phyloP scores from a whole-genome alignment of 1,140 invertebrate species.

The Hypsibius dujardini region DNA sequence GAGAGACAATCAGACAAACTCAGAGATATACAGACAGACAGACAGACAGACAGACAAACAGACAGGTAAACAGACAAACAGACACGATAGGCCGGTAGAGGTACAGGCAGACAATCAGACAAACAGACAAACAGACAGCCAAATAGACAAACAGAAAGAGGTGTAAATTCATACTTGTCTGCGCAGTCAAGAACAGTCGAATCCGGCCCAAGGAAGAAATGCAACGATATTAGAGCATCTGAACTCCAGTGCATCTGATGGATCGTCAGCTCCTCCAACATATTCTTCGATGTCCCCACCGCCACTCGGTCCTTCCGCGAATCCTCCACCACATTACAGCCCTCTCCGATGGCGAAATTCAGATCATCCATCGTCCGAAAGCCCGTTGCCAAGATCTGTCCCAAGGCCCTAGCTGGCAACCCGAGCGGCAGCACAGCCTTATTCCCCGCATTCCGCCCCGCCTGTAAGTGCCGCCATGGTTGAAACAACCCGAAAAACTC shows the following conservation, averaged over 20 bases:
- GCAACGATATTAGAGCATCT: conserved; percentile 3
- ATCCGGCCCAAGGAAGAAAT: not conserved
- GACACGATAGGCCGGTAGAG: too few relatives aligned
- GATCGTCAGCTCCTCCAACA: not conserved
- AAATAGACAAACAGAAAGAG: too few relatives aligned
- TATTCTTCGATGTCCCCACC: not conserved
- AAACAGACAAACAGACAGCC: too few relatives aligned
- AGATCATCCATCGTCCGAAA: not conserved
- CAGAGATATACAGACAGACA: too few relatives aligned
- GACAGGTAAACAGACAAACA: too few relatives aligned
- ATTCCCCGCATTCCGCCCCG: not conserved
- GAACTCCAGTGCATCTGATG: not conserved
- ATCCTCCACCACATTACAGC: not conserved
- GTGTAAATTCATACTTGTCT: too few relatives aligned
- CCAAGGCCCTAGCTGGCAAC: not conserved
- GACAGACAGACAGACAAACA: too few relatives aligned
- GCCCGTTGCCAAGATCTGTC: not conserved
- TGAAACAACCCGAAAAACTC: conserved; percentile 1
- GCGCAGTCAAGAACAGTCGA: not conserved
- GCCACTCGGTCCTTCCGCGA: not conserved
- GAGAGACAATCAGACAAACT: too few relatives aligned
- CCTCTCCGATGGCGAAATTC: not conserved
- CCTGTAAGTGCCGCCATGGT: not conserved
- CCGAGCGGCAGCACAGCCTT: not conserved
- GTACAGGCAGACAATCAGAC: too few relatives aligned